A percentile compares a stretch with the other conserved stretches of the same genome.
phyloP scores from a whole-genome alignment of 2,113 vertebrate species.

The Microcebus ravelobensis region DNA sequence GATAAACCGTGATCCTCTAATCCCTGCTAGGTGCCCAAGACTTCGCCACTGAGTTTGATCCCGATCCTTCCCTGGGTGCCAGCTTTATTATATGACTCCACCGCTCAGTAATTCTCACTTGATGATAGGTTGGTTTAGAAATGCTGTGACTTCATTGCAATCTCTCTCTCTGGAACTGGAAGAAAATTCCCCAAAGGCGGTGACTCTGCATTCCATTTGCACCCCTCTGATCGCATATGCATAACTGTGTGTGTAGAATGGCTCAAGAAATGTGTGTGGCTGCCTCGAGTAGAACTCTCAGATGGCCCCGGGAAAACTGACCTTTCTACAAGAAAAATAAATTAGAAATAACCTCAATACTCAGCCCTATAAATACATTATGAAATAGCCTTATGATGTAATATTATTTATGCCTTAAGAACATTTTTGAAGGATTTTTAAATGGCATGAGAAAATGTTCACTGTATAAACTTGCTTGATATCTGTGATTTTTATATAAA shows the following conservation, averaged over 20 bases:
- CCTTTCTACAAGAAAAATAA: slow-evolving; percentile 66
- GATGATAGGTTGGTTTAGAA: slow-evolving; percentile 58
- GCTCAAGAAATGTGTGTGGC: neutral
- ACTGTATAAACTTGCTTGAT: slow-evolving; percentile 16
- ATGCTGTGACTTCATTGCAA: slow-evolving; percentile 67
- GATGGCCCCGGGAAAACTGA: slow-evolving; percentile 45
- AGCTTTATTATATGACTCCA: neutral
- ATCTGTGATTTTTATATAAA: neutral
- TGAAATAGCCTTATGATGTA: neutral
- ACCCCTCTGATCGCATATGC: slow-evolving; percentile 11
- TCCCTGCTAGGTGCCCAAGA: neutral
- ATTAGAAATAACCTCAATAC: slow-evolving; percentile 63
- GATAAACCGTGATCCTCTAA: neutral
- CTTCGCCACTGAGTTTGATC: neutral
- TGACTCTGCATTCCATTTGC: neutral
- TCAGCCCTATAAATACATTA: slow-evolving; percentile 61
- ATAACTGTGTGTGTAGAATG: neutral
- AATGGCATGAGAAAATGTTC: slow-evolving; percentile 8
- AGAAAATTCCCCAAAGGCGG: slow-evolving; percentile 57
- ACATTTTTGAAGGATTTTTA: slow-evolving; percentile 41
- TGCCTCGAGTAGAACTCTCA: neutral
- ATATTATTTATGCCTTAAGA: slow-evolving; percentile 28
- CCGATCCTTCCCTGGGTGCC: neutral
- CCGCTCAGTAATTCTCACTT: slow-evolving; percentile 1
- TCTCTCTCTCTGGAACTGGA: slow-evolving; percentile 39